These are phyloP conservation scores for Thalassarche chlororhynchos DNA, from an alignment of 2,113 vertebrate genomes.

Conservation along the genomic window DNA sequence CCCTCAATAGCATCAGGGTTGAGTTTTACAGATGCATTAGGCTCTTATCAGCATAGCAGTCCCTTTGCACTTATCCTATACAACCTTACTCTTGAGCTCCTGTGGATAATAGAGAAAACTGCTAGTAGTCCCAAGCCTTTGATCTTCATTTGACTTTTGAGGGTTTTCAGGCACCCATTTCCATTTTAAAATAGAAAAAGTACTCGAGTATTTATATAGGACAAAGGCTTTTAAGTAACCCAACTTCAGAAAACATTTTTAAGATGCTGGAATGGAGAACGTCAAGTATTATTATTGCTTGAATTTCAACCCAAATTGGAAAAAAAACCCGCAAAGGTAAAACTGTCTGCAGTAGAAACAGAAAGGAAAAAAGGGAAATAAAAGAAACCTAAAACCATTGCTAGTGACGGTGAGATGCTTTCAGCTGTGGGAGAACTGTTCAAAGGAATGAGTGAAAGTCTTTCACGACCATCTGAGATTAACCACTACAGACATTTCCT, in stretches of 20 bases:
- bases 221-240: not conserved
- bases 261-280: not conserved
- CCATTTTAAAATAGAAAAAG: slow-evolving; percentile 1
- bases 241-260: not conserved
- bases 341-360: not conserved
- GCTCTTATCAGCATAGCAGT: not conserved
- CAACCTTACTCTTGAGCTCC: not conserved
- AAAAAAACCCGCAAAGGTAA: not conserved
- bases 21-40: not conserved
- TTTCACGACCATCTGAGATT: not conserved
- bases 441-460: not conserved
- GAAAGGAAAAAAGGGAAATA: not conserved
- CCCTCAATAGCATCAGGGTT: not conserved
- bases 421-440: not conserved
- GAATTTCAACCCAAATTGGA: not conserved
- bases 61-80: not conserved
- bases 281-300: not conserved
- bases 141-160: slow-evolving; percentile 17
- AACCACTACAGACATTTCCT: not conserved
- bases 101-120: not conserved
- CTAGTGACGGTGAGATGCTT: not conserved
- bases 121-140: not conserved
- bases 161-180: not conserved
- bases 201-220: not conserved
- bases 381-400: not conserved